Evolutionary conservation across 2,113 vertebrate genomes (phyloP).

Genomic region (Limnothrissa miodon): DNA sequence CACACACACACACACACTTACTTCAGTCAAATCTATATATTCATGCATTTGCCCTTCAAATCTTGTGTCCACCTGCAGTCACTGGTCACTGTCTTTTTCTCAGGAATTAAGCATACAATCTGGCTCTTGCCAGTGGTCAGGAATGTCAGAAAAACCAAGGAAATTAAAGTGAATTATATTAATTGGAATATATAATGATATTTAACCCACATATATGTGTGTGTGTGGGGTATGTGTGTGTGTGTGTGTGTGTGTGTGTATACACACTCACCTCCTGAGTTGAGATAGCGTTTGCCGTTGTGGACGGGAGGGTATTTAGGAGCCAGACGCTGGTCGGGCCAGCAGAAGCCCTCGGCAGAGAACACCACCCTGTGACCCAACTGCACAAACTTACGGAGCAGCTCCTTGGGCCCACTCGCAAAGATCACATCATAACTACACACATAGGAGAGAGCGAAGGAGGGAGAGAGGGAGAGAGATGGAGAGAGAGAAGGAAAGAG

Average conservation of each 20-base stretch:
- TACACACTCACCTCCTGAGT: constrained; percentile 45
- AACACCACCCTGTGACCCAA: constrained; percentile 71
- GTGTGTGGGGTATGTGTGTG: not conserved
- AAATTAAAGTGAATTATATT: too few relatives aligned
- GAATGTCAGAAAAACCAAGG: too few relatives aligned
- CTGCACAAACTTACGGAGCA: constrained; percentile 70
- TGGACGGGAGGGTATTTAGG: constrained; percentile 71
- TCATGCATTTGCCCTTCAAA: too few relatives aligned
- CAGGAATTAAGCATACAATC: too few relatives aligned
- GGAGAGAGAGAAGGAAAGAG: not conserved
- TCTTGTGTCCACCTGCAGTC: too few relatives aligned
- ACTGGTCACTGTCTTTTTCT: too few relatives aligned
- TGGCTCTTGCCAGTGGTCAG: too few relatives aligned
- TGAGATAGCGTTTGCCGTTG: constrained; percentile 76
- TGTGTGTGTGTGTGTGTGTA: not conserved
- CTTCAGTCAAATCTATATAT: not conserved
- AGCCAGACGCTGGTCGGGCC: constrained; percentile 74
- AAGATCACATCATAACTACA: constrained; percentile 76
- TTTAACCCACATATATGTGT: not conserved
- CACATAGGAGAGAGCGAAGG: not conserved
- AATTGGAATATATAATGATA: too few relatives aligned
- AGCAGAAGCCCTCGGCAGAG: constrained; percentile 76
- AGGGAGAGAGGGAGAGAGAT: not conserved
- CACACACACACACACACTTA: not conserved
- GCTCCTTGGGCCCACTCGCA: constrained; percentile 68